Percentiles rank a stretch among this genome's conserved stretches.
These are phyloP conservation scores for Ciconia boyciana DNA, from an alignment of 2,113 vertebrate species.

Conservation along the genomic window DNA sequence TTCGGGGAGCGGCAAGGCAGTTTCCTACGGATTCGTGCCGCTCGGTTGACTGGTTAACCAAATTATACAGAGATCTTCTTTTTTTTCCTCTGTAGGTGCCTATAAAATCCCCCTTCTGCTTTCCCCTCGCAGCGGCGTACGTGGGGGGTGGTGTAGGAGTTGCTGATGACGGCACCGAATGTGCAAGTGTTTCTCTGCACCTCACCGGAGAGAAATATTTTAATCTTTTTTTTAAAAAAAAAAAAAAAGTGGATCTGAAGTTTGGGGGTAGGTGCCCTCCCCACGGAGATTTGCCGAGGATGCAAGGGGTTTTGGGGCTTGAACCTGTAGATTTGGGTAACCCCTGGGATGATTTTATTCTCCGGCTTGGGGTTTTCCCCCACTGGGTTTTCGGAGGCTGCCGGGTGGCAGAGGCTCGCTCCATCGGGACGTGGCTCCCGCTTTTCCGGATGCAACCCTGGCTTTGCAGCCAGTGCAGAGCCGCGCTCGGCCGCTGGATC, in stretches of 20 bases:
- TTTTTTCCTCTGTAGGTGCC: neutral
- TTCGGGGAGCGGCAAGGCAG: neutral
- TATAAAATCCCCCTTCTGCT: neutral
- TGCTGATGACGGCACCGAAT: neutral
- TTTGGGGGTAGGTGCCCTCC: neutral
- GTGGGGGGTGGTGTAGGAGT: slow-evolving; percentile 12
- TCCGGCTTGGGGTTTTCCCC: rapidly evolving
- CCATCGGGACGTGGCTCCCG: neutral
- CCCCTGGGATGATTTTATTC: neutral
- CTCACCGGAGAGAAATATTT: neutral
- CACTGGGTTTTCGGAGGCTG: neutral
- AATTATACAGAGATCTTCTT: neutral
- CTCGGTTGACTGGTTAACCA: neutral
- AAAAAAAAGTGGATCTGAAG: neutral
- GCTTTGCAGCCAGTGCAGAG: neutral
- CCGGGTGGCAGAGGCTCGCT: neutral
- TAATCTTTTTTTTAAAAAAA: neutral
- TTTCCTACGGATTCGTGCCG: neutral
- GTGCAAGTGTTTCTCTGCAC: neutral
- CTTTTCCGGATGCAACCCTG: neutral
- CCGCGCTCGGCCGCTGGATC: rapidly evolving
- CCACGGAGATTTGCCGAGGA: neutral
- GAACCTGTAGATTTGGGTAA: neutral
- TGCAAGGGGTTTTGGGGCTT: neutral
- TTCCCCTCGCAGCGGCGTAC: neutral